Conservation (phyloP, 2,113 vertebrate genomes). For the Jaculus jaculus region DNA sequence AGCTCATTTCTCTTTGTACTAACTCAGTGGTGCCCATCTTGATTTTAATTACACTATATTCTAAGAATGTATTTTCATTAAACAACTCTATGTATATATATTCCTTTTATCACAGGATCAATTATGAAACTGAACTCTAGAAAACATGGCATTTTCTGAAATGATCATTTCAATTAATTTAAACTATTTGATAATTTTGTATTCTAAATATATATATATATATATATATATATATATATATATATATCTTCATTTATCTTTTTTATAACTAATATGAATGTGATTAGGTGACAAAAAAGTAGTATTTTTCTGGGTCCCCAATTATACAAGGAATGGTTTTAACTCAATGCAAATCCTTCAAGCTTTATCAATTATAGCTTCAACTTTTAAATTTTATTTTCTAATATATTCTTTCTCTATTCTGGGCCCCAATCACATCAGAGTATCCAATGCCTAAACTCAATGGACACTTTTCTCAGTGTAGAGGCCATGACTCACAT, state of each 20-base stretch:
- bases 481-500: background rate
- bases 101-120: background rate
- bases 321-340: background rate
- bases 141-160: background rate
- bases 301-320: background rate
- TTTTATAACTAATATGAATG: background rate
- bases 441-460: conserved; percentile 4
- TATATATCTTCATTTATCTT: background rate
- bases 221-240: too few relatives aligned
- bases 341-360: background rate
- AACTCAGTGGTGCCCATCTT: background rate
- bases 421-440: background rate
- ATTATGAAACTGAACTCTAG: background rate
- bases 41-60: background rate
- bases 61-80: background rate
- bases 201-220: background rate
- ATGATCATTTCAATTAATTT: background rate
- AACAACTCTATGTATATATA: background rate
- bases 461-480: background rate
- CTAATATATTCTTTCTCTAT: background rate
- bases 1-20: background rate
- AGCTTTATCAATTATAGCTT: background rate
- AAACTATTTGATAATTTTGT: background rate
- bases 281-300: background rate
- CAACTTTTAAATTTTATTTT: background rate